Evolutionary conservation across 2,888 invertebrate species (phyloP).

Genomic region (Ashinkailepas kermadecensis): DNA sequence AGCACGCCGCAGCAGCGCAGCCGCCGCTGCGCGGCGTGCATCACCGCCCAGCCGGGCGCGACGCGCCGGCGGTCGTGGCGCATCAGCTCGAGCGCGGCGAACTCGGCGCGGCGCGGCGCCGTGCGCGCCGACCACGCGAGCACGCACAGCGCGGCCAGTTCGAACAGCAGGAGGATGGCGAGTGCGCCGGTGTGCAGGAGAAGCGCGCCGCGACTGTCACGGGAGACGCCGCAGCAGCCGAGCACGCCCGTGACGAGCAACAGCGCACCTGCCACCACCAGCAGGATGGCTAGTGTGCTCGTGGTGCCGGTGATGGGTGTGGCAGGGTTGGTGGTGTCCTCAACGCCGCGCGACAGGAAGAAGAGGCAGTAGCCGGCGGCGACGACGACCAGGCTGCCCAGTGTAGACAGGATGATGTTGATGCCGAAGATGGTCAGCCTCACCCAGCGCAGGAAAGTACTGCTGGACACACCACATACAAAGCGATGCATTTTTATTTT

Average conservation of each 20-base stretch:
- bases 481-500: too few species aligned
- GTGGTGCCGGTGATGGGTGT: not conserved
- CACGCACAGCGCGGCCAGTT: not conserved
- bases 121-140: not conserved
- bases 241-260: not conserved
- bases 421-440: not conserved
- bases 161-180: not conserved
- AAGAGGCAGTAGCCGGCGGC: not conserved
- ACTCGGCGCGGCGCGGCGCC: constrained; percentile 5
- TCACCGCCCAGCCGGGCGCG: not conserved
- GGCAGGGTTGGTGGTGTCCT: not conserved
- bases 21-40: not conserved
- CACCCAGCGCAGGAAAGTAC: not conserved
- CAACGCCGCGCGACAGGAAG: not conserved
- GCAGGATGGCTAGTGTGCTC: not conserved
- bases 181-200: not conserved
- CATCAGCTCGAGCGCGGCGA: not conserved
- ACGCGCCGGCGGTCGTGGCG: not conserved
- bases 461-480: too few species aligned
- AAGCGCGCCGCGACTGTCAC: not conserved
- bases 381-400: not conserved
- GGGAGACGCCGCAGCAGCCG: constrained; percentile 9
- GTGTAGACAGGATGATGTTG: not conserved
- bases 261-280: not conserved
- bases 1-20: constrained; percentile 13